Conservation (phyloP, 1,140 invertebrate genomes). For the Pseudoatta argentina region DNA sequence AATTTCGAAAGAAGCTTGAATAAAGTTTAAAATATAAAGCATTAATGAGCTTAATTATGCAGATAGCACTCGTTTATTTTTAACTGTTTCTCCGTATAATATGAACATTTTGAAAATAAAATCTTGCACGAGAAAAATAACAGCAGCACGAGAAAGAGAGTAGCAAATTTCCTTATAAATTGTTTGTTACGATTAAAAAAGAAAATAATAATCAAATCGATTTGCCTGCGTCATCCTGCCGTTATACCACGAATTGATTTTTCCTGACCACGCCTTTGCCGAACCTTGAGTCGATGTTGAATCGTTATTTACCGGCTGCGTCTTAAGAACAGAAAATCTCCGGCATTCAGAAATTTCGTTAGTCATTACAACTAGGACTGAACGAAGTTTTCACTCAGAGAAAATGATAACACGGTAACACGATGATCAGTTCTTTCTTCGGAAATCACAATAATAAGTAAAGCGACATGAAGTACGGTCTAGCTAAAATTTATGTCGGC, state of each 20-base stretch:
- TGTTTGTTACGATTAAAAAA: not conserved
- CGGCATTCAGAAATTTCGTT: not conserved
- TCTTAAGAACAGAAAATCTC: not conserved
- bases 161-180: constrained; percentile 14
- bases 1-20: not conserved
- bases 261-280: constrained; percentile 60
- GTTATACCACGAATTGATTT: constrained; percentile 79
- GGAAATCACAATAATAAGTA: constrained; percentile 31
- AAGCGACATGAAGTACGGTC: constrained; percentile 1
- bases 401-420: not conserved
- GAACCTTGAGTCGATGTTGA: constrained; percentile 1
- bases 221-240: constrained; percentile 74
- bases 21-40: not conserved
- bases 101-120: not conserved
- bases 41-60: not conserved
- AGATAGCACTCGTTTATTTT: not conserved
- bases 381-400: not conserved
- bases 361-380: not conserved
- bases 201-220: constrained; percentile 30
- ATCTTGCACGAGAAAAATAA: not conserved
- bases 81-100: not conserved
- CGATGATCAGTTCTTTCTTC: not conserved
- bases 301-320: not conserved
- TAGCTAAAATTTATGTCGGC: constrained; percentile 75
- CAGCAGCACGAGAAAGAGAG: not conserved